Evolutionary conservation across 2,797 vertebrate species (phyloP), one percentile per base, ranked within the genome.

Genomic region (Emydoidea blandingii): DNA sequence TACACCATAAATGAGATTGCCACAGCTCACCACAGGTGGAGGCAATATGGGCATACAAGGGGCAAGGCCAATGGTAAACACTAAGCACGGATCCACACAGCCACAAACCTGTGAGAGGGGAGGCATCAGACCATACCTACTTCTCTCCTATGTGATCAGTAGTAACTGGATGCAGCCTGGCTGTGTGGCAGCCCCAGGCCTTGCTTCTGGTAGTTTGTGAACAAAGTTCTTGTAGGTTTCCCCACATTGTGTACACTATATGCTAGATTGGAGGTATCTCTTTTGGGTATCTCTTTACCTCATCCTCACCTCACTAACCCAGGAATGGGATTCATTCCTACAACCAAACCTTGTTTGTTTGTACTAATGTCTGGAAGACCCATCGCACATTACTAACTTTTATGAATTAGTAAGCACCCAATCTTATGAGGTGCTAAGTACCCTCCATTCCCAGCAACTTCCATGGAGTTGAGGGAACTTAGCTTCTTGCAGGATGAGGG

Each of bases 31-130:
- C 59, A 52, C 34, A 0, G 0, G 47, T 29, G 37, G 85, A 49
- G 52, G 50, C 19, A 4, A 7, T 0, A 0, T 34, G 12, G 15
- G 8, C 62, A 89, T 0, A 0, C 0, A 0, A 0, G 0, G 37
- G 79, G 37, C 81, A 87, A 56, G 0, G 0, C 5, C 27, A 47
- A 44, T 89, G 25, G 25, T 0, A 72, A 76, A 57, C 1, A 0
- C 62, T 52, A 49, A 15, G 81, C 81, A 37, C 0, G 1, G 76
- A 50, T 34, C 2, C 0, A 7, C 0, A 0, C 3, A 56, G 34
- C 1, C 44, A 52, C 34, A 37, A 57, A 68, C 0, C 0, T 0
- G 0, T 41, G 27, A 54, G 34, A 5, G 1, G 0, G 14, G 74
- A 49, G 29, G 27, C 14, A 47, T 0, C 3, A 79, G 56, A 11